Base-by-base conservation (phyloP, 2,797 vertebrate species). In the Ceryle rudis region DNA sequence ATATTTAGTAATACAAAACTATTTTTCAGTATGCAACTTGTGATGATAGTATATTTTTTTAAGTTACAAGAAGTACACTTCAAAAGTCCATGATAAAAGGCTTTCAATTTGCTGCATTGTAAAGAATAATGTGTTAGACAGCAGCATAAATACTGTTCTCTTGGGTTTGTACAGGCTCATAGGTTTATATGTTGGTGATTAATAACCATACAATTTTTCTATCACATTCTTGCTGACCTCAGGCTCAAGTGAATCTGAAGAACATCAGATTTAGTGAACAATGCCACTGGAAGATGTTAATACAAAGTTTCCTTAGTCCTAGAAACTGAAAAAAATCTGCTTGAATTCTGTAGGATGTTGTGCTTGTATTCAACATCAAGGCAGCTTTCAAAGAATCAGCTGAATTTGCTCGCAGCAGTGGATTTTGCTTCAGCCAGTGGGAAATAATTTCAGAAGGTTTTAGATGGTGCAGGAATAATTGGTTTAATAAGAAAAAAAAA, bases 221-320 rank as follows among this genome's bases (percentile, higher is more conserved):
- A 65, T 74, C 72, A 41, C 39, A 44, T 54, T 81, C 57, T 73
- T 86, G 44, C 52, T 94, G 81, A 90, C 57, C 49, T 85, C 54
- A 81, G 26, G 28, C 15, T 25, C 22, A 15, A 44, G 58, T 55
- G 44, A 89, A 81, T 41, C 33, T 69, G 41, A 89, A 95, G 51
- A 26, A 39, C 2, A 4, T 67, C 61, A 47, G 16, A 19, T 75
- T 91, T 95, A 84, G 39, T 79, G 61, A 90, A 18, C 73, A 90
- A 72, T 47, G 11, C 28, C 37, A 33, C 33, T 77, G 37, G 21
- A 88, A 93, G 47, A 66, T 16, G 25, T 77, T 79, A 91, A 79
- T 78, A 72, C 19, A 81, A 82, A 86, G 8, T 94, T 91, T 83
- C 28, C 23, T 79, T 93, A 89, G 88, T 92, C 73, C 79, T 88